Evolutionary conservation across 2,888 invertebrate species (phyloP).

Genomic region (Ligdia adustata): DNA sequence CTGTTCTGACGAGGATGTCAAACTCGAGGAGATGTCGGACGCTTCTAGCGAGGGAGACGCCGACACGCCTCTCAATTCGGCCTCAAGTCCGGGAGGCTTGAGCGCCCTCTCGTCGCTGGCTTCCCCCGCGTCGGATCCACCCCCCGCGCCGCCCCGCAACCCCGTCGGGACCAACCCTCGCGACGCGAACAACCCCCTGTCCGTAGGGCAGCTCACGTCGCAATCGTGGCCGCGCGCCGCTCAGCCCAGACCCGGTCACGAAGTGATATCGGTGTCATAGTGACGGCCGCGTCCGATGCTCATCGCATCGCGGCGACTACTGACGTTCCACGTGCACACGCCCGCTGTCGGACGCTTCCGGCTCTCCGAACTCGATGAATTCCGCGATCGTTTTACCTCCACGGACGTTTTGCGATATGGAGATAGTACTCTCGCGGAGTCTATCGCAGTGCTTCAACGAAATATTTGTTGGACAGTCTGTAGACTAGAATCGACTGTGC

Average conservation of each 20-base stretch:
- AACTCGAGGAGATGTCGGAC: conserved; percentile 88
- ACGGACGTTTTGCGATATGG: conserved; percentile 44
- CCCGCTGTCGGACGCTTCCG: conserved; percentile 17
- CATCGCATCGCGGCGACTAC: conserved; percentile 19
- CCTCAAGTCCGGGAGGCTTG: conserved; percentile 78
- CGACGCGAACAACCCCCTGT: conserved; percentile 96
- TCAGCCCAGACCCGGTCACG: conserved; percentile 65
- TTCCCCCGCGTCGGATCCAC: conserved; percentile 90
- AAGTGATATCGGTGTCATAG: conserved; percentile 82
- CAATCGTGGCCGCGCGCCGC: conserved; percentile 81
- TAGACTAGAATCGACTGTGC: conserved; percentile 24
- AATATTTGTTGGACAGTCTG: conserved; percentile 40
- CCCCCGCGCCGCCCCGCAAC: conserved; percentile 83
- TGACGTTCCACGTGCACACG: conserved; percentile 29
- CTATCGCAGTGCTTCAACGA: conserved; percentile 24
- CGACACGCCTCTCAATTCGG: conserved; percentile 78
- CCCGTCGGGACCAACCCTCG: conserved; percentile 96
- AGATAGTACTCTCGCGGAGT: conserved; percentile 43
- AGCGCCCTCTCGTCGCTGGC: conserved; percentile 85
- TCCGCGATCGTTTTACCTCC: conserved; percentile 45
- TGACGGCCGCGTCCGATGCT: conserved; percentile 44
- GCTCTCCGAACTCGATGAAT: conserved; percentile 26
- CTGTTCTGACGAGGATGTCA: conserved; percentile 90
- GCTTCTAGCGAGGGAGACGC: conserved; percentile 83
- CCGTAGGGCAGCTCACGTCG: conserved; percentile 94